Base-by-base conservation (phyloP, 2,888 invertebrate genomes). In the Galerucella nymphaeae region DNA sequence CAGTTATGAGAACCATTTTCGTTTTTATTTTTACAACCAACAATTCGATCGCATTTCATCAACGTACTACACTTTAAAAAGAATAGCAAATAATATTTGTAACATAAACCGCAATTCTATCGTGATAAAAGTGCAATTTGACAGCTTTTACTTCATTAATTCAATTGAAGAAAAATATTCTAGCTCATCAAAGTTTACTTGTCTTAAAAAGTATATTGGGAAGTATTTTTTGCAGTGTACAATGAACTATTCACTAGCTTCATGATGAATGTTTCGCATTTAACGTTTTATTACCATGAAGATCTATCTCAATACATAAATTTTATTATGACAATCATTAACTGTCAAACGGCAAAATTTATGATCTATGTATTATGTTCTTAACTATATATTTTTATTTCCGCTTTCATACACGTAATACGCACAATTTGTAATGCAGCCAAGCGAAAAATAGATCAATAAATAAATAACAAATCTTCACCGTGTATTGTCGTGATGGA, bases 1-100 rank as follows among this genome's bases (percentile, higher is more conserved):
- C 20, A 57, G 57, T 57, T 57, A 57, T 23, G 23, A 57, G 57
- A 11, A 57, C 57, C 57, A 23, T 57, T 57, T 57, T 57, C 23
- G 20, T 57, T 57, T 57, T 57, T 57, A 57, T 57, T 57, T 23
- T 23, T 14, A n/a, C 48, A 48, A n/a, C 48, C 30, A 38, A 38
- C 30, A 48, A n/a, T 8, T 48, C 14, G n/a, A 5, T 48, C n/a
- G 48, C 14, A 14, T n/a, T 5, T 48, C n/a, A 48, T 38, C 30
- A n/a, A 48, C 48, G n/a, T 38, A 16, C 48, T 48, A 48, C 48
- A 48, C 48, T 48, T 6, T 8, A 8, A 48, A 48, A 48, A 5
- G n/a, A 5, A 45, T 45, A 5, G 5, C 14, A 14, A 45, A 45
- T 14, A 45, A 45, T 45, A 45, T 45, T 11, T 45, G 5, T 13